Evolutionary conservation across 2,113 vertebrate genomes (phyloP).

Genomic region (Bubalus kerabau): DNA sequence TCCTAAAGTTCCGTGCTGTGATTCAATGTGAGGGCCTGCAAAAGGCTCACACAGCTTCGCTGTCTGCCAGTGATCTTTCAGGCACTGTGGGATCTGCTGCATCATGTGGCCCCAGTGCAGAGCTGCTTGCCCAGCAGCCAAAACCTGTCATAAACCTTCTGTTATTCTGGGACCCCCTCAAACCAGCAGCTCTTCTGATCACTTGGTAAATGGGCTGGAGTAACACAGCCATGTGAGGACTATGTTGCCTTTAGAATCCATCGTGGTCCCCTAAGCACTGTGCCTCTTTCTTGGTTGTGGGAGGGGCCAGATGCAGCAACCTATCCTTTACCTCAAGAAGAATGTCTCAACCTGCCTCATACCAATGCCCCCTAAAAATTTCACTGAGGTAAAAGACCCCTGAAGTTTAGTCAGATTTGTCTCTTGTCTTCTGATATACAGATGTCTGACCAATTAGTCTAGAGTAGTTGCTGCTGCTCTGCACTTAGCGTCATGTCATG

Average conservation of each 20-base stretch:
- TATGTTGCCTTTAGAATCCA: neutral
- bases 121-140: neutral
- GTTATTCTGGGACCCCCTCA: neutral
- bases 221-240: neutral
- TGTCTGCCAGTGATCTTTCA: neutral
- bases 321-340: neutral
- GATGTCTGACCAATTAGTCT: neutral
- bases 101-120: neutral
- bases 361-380: neutral
- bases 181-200: neutral
- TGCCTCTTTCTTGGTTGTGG: neutral
- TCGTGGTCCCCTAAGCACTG: neutral
- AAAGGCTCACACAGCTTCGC: neutral
- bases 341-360: neutral
- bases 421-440: neutral
- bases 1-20: neutral
- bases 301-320: too few species aligned
- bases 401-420: neutral
- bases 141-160: neutral
- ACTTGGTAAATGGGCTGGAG: neutral
- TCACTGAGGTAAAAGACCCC: neutral
- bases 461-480: neutral
- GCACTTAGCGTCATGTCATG: neutral
- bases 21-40: too few species aligned
- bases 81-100: neutral